Evolutionary conservation across 2,797 vertebrate genomes (phyloP).

Genomic region (Falco cherrug): DNA sequence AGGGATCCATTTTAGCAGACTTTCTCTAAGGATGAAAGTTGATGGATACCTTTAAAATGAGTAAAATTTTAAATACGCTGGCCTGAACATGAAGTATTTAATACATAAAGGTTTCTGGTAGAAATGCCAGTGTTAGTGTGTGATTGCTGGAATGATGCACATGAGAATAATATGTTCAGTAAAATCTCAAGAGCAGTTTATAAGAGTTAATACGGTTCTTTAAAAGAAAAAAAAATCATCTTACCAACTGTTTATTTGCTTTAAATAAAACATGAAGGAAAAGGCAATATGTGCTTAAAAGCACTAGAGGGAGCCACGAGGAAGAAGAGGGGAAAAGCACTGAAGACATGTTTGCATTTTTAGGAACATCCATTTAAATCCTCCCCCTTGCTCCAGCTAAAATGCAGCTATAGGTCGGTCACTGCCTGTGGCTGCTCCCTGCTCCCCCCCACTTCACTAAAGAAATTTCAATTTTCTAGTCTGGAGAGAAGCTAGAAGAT

Average conservation of each 20-base stretch:
- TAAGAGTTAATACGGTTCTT: not conserved
- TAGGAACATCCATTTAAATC: not conserved
- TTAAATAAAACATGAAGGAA: not conserved
- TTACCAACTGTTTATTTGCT: not conserved
- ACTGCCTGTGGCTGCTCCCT: not conserved
- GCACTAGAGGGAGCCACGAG: constrained; percentile 58
- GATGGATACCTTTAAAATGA: not conserved
- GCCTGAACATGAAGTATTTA: not conserved
- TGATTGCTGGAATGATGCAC: not conserved
- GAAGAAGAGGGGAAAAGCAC: not conserved
- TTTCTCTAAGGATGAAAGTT: not conserved
- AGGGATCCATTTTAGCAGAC: not conserved
- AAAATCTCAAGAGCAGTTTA: not conserved
- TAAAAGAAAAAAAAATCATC: not conserved
- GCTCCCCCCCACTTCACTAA: not conserved
- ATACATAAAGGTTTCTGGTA: not conserved
- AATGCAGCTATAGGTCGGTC: not conserved
- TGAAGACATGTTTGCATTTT: not conserved
- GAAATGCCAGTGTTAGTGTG: not conserved
- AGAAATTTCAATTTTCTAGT: not conserved
- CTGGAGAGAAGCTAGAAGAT: not conserved
- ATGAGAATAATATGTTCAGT: not conserved
- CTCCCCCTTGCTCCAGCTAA: not conserved
- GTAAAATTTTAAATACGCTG: not conserved
- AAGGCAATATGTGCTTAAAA: not conserved